Evolutionary conservation across 2,113 vertebrate genomes (phyloP).

Genomic region (Zapornia atra): DNA sequence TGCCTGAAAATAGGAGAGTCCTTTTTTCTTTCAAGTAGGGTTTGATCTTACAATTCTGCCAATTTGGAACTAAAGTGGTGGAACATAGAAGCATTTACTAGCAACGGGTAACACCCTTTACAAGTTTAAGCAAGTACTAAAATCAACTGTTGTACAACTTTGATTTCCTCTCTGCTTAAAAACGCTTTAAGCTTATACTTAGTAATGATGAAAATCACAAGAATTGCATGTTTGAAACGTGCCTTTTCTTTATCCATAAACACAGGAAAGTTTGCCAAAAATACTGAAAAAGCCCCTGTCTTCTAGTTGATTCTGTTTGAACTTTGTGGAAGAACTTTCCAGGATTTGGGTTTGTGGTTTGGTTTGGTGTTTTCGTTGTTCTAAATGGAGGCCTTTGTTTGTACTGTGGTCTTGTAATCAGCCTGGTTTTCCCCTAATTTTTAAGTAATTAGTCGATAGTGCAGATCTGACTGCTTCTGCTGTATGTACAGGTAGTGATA

Average conservation of each 20-base stretch:
- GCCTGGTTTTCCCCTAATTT: constrained; percentile 29
- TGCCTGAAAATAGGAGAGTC: background rate
- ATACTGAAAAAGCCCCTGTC: background rate
- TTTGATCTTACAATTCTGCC: background rate
- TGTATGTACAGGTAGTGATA: background rate
- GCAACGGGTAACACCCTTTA: constrained; percentile 40
- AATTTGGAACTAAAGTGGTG: background rate
- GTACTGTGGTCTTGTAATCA: background rate
- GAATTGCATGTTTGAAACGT: background rate
- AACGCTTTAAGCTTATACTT: background rate
- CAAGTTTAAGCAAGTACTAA: constrained; percentile 55
- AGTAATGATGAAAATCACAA: background rate
- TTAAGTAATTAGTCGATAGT: background rate
- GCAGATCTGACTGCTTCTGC: background rate
- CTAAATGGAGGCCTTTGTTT: background rate
- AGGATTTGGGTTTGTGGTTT: background rate
- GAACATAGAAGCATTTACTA: constrained; percentile 18
- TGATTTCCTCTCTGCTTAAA: constrained; percentile 6
- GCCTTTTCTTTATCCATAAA: constrained; percentile 15
- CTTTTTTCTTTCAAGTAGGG: background rate
- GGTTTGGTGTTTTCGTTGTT: background rate
- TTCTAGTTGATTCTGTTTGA: background rate
- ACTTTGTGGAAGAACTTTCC: background rate
- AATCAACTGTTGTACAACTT: background rate
- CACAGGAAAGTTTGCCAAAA: background rate